Evolutionary conservation across 2,113 vertebrate genomes (phyloP), one percentile per base, ranked within the genome.

Genomic region (Myotis lucifugus): DNA sequence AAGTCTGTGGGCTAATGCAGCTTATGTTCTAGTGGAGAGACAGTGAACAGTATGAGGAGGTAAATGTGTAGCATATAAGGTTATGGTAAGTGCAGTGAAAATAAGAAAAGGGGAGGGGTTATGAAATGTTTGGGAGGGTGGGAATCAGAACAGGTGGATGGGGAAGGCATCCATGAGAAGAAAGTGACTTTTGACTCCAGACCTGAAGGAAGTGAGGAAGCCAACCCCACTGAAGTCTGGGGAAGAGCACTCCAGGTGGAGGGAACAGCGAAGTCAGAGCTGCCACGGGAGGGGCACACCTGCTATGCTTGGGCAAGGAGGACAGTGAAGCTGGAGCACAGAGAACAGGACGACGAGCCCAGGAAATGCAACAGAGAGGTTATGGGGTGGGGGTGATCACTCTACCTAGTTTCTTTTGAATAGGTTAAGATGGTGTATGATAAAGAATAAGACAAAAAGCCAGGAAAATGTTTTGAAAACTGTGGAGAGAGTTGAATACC

Each of bases 321-420:
- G 29, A 40, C 4, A 23, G 46, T 7, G 52, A 66, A 18, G 8
- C 8, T 40, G 34, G 50, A 67, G 9, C 18, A 25, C 3, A 2
- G 21, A 10, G 61, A 37, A 6, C 6, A 76, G 42, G 42, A 15
- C 6, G 23, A 8, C 0, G 1, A 3, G 9, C 1, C 0, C 1
- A 32, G 34, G 5, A 81, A 5, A 29, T 8, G 18, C 14, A 17
- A 5, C 2, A 21, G 34, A 59, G 50, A 8, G 10, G 7, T 52
- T 52, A 0, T 5, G 15, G 6, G 37, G 14, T 18, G n/a, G 10
- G 3, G 59, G 59, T 27, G 59, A 12, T 27, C 11, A 27, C 23
- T 25, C 59, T 27, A 40, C 74, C 8, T 81, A 32, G 54, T 64
- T 70, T 95, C 32, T 11, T 32, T 89, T 76, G 25, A 50, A 25